A percentile compares a stretch with the other conserved stretches of the same genome.
Conservation (phyloP, 2,888 invertebrate species). For the Rotaria macrura region DNA sequence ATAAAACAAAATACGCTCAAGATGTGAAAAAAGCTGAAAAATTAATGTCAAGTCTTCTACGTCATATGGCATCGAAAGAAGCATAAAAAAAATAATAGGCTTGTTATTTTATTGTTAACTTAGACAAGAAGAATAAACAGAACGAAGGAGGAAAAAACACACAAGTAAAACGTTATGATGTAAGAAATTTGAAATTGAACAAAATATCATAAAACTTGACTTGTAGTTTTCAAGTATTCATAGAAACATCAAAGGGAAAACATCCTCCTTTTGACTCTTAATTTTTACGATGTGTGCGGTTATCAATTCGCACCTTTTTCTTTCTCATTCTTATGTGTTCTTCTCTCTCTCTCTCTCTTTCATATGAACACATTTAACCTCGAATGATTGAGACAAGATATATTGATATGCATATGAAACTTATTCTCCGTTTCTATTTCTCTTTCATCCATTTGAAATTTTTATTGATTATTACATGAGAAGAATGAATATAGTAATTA, state of each 20-base stretch:
- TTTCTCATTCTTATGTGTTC: neutral
- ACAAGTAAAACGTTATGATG: neutral
- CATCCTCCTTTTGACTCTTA: neutral
- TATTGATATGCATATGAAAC: neutral
- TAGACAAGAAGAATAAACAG: neutral
- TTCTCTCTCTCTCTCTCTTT: neutral
- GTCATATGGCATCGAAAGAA: constrained; percentile 80
- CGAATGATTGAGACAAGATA: neutral
- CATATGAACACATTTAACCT: neutral
- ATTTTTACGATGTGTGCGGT: neutral
- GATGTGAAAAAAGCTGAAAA: constrained; percentile 89
- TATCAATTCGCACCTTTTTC: neutral
- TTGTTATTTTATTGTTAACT: neutral
- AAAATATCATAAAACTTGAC: neutral
- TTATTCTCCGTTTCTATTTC: neutral
- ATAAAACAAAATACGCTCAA: constrained; percentile 83
- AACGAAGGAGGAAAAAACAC: too few species aligned
- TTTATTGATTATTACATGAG: constrained; percentile 6
- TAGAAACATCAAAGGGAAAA: neutral
- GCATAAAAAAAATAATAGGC: neutral
- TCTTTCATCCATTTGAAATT: neutral
- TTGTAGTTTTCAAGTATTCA: neutral
- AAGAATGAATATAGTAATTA: neutral
- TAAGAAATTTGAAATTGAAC: neutral
- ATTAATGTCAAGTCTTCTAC: constrained; percentile 69